These are phyloP conservation scores for Acrossocheilus wenchowensis DNA, from an alignment of 2,797 vertebrate species.

Conservation along the genomic window DNA sequence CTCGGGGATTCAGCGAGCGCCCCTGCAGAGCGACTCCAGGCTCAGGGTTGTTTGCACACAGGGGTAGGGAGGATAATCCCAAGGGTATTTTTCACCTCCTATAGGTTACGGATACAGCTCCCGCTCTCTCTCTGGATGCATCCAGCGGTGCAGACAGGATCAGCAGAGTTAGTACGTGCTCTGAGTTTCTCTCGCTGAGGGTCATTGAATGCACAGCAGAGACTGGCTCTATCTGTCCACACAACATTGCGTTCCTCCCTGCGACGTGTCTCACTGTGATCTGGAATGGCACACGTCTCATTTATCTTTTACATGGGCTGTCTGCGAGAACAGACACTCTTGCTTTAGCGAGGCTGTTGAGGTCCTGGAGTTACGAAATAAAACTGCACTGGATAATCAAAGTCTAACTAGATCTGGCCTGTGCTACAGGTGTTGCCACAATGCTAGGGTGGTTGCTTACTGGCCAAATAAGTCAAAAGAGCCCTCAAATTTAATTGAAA, in stretches of 20 bases:
- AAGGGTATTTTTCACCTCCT: conserved; percentile 61
- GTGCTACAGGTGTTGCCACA: background rate
- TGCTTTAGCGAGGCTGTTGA: background rate
- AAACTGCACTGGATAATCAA: background rate
- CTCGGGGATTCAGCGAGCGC: conserved; percentile 38
- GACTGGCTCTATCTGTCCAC: conserved; percentile 67
- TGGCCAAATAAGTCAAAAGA: background rate
- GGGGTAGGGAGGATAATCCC: conserved; percentile 62
- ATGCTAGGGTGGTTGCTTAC: background rate
- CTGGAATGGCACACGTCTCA: conserved; percentile 55
- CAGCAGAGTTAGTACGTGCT: conserved; percentile 53
- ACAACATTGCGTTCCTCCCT: conserved; percentile 70
- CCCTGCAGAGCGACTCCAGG: conserved; percentile 52
- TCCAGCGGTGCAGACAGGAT: conserved; percentile 56
- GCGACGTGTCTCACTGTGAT: conserved; percentile 57
- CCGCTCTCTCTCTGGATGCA: conserved; percentile 46
- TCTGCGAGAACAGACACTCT: background rate
- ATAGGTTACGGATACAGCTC: conserved; percentile 66
- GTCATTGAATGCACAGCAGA: conserved; percentile 79
- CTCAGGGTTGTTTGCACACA: conserved; percentile 58
- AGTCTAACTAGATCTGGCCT: background rate
- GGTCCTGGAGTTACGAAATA: conserved; percentile 3
- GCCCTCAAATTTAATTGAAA: background rate
- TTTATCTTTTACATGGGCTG: conserved; percentile 41
- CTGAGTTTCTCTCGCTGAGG: conserved; percentile 64